Conservation (phyloP, 2,888 invertebrate species). For the Serripes groenlandicus region DNA sequence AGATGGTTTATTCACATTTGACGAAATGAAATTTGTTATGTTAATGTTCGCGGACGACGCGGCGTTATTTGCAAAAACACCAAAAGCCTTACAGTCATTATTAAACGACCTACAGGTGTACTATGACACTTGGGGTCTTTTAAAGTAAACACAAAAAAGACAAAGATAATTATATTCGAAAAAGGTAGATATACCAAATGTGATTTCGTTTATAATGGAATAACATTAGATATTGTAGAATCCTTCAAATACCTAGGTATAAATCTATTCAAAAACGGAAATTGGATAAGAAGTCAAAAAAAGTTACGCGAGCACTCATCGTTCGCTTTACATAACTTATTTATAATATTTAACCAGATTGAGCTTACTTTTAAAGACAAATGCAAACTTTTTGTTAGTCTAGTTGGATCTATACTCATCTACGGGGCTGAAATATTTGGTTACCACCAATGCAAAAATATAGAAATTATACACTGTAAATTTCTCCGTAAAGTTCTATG, state of each 20-base stretch:
- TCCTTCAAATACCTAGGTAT: slow-evolving; percentile 34
- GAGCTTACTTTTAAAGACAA: too few species aligned
- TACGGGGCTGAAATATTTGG: too few species aligned
- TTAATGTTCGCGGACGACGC: slow-evolving; percentile 18
- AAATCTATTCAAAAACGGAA: slow-evolving; percentile 27
- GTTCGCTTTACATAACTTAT: slow-evolving; percentile 26
- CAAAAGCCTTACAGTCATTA: slow-evolving; percentile 11
- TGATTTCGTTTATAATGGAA: background rate
- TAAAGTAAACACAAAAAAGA: slow-evolving; percentile 7
- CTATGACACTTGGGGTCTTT: slow-evolving; percentile 18
- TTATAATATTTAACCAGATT: too few species aligned
- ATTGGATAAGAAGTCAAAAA: slow-evolving; percentile 24
- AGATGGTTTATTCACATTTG: slow-evolving; percentile 12
- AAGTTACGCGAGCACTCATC: slow-evolving; percentile 17
- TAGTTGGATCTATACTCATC: too few species aligned
- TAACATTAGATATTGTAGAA: background rate
- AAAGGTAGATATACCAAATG: slow-evolving; percentile 9
- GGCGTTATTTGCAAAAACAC: slow-evolving; percentile 2
- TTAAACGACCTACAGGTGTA: slow-evolving; percentile 11
- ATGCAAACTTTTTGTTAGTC: too few species aligned
- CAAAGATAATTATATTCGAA: slow-evolving; percentile 21
- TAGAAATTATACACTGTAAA: too few species aligned
- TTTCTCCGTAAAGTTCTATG: too few species aligned
- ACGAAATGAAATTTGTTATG: slow-evolving; percentile 10
- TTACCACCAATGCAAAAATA: too few species aligned